Percentiles rank a stretch among this genome's conserved stretches.
These are phyloP conservation scores for Drosophila niveifrons DNA, from an alignment of 2,888 invertebrate species.

Conservation along the genomic window DNA sequence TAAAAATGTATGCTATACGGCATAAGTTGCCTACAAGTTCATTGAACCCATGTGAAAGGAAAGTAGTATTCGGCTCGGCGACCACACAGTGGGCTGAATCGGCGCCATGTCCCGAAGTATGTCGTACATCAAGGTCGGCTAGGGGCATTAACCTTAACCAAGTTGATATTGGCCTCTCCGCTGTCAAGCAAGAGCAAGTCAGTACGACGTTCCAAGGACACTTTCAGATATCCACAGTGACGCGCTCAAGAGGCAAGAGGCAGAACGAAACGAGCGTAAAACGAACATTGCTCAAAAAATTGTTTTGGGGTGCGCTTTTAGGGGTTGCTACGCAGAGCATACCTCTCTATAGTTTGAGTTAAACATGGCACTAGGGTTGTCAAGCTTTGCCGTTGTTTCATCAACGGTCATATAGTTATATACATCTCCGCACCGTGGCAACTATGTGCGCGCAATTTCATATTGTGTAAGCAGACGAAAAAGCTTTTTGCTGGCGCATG, in stretches of 20 bases:
- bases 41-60: conserved; percentile 75
- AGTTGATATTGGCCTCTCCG: conserved; percentile 72
- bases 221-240: conserved; percentile 44
- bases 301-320: conserved; percentile 63
- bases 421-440: conserved; percentile 36
- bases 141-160: conserved; percentile 83
- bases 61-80: conserved; percentile 42
- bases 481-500: conserved; percentile 57
- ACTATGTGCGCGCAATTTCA: conserved; percentile 48
- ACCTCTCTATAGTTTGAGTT: conserved; percentile 59
- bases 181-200: conserved; percentile 46
- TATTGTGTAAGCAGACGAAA: conserved; percentile 45
- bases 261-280: conserved; percentile 30
- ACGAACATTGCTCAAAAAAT: conserved; percentile 67
- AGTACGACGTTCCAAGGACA: conserved; percentile 71
- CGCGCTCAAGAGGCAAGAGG: conserved; percentile 41
- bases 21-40: conserved; percentile 73
- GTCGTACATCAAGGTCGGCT: conserved; percentile 83
- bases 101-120: conserved; percentile 73
- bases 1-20: conserved; percentile 31
- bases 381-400: conserved; percentile 16
- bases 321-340: conserved; percentile 63
- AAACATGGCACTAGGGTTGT: conserved; percentile 49
- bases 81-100: conserved; percentile 55
- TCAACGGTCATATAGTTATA: not conserved